Conservation (phyloP, 2,113 vertebrate species). For the Merops nubicus region DNA sequence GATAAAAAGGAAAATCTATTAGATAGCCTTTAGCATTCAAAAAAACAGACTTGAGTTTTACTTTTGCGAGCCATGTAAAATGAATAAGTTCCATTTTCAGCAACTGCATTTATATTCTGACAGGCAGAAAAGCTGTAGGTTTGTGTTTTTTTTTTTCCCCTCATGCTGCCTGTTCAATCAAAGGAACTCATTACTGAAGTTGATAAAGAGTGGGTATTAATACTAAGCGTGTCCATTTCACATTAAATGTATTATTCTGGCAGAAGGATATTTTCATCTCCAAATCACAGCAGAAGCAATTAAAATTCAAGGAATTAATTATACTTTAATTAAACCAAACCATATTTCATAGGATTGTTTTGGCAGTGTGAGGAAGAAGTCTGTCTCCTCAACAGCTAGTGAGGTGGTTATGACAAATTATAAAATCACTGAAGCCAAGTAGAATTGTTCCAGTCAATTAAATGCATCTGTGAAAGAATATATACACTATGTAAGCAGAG, state of each 20-base stretch:
- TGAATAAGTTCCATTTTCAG: background rate
- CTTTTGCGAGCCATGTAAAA: background rate
- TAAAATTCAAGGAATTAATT: constrained; percentile 51
- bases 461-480: background rate
- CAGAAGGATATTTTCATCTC: constrained; percentile 44
- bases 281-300: constrained; percentile 44
- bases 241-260: background rate
- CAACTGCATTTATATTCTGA: background rate
- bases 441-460: constrained; percentile 44
- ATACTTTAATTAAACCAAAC: constrained; percentile 29
- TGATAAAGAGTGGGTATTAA: constrained; percentile 19
- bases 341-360: constrained; percentile 27
- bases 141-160: background rate
- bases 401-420: constrained; percentile 30
- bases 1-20: constrained; percentile 11
- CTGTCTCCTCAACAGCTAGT: background rate
- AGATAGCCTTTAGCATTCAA: background rate
- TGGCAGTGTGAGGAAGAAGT: background rate
- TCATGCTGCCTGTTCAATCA: constrained; percentile 3
- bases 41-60: background rate
- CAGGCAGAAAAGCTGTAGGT: background rate
- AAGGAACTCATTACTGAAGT: constrained; percentile 30
- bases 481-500: background rate
- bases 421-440: constrained; percentile 33
- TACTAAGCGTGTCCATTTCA: background rate